Base-by-base conservation (phyloP, 1,140 invertebrate species). In the Campodea augens region DNA sequence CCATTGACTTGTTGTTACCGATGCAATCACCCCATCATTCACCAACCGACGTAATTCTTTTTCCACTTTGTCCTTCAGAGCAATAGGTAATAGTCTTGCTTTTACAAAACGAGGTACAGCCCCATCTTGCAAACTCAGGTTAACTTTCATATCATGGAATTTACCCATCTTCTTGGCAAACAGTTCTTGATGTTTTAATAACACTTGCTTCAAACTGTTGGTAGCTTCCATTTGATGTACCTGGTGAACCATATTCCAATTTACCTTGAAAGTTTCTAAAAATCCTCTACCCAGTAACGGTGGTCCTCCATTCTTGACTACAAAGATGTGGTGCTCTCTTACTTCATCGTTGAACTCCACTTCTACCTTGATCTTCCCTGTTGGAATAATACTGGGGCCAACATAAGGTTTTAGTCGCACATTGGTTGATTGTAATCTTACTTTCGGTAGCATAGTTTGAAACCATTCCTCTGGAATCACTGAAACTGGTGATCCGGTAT, bases 1-100 rank as follows among this genome's bases (percentile, higher is more conserved):
- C 57, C 58, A 66, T 15, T 61, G 51, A 12, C 53, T 53, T 13
- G 45, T 29, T 18, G 53, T 38, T n/a, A 65, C 50, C 19, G 43
- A 46, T 41, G 46, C 42, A 19, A 63, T 50, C 5, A 52, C 48
- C 1, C 52, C 49, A 25, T 49, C 39, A 5, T 42, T n/a, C 15
- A 47, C 50, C 27, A 59, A 40, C 23, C 51, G 25, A 3, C 55
- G 44, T 7, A 60, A 29, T 41, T 63, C 57, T 59, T 21, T 51
- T 3, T 44, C 40, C 19, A 53, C 42, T 29, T 50, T 25, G 24
- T 48, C 51, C 21, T 13, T 3, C n/a, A 46, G 19, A 15, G 41
- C 44, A 19, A 44, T 44, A 5, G 44, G 44, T 5, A 46, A 38
- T 10, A n/a, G 15, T 3, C 5, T 38, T 10, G 27, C 27, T 15